Conservation (phyloP, 2,888 invertebrate species). For the Himalopsyche anomala region DNA sequence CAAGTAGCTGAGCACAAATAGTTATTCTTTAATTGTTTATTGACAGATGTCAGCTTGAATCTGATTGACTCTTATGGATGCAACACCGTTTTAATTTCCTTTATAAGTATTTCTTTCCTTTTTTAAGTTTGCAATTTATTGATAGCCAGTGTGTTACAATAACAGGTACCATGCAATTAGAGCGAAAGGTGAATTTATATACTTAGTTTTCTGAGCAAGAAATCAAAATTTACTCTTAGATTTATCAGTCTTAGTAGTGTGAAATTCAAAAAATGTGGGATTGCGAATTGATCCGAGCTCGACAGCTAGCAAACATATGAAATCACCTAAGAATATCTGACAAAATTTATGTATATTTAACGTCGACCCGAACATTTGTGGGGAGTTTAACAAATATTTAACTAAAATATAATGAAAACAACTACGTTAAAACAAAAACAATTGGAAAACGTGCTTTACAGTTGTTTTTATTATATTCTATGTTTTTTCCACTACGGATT, state of each 20-base stretch:
- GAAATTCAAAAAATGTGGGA: not conserved
- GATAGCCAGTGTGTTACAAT: not conserved
- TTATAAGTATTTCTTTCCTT: not conserved
- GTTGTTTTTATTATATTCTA: no score
- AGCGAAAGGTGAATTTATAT: not conserved
- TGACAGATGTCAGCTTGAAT: no score
- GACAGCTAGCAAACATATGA: slow-evolving; percentile 33
- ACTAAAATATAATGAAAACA: no score
- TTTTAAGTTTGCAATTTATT: not conserved
- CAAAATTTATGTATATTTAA: not conserved
- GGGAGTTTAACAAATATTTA: no score
- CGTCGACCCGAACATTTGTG: no score
- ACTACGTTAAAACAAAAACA: no score
- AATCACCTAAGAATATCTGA: slow-evolving; percentile 10
- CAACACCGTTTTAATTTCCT: not conserved
- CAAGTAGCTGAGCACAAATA: no score
- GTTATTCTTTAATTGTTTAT: no score
- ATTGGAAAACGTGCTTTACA: no score
- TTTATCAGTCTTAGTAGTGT: slow-evolving; percentile 32
- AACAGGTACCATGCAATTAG: slow-evolving; percentile 38
- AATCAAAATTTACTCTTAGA: slow-evolving; percentile 31
- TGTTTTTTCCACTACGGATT: no score
- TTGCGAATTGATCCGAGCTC: not conserved
- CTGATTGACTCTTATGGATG: no score
- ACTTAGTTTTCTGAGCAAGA: not conserved